Evolutionary conservation across 2,797 vertebrate genomes (phyloP).

Genomic region (Hydrolagus colliei): DNA sequence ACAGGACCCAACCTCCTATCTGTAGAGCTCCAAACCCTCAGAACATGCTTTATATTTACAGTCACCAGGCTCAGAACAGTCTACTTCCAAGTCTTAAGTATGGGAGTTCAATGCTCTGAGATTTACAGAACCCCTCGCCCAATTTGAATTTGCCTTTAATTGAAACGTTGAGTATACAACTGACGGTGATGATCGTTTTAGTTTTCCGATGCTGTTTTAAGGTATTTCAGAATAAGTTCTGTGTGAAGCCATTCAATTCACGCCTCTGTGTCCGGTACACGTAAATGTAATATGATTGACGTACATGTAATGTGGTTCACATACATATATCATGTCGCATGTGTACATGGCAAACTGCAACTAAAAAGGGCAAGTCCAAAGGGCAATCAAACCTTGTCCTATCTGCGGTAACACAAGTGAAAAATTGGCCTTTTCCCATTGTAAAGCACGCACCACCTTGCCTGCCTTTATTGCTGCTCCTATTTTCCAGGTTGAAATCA

Average conservation of each 20-base stretch:
- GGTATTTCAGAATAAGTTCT: not conserved
- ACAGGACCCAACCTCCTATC: too few relatives aligned
- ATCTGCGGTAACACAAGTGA: not conserved
- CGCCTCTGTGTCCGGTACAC: not conserved
- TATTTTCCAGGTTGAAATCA: not conserved
- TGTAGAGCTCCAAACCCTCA: too few relatives aligned
- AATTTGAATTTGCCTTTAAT: not conserved
- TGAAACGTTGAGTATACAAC: not conserved
- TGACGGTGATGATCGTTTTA: not conserved
- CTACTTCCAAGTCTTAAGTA: not conserved
- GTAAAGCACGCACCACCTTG: not conserved
- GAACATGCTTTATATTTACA: too few relatives aligned
- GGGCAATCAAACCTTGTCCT: not conserved
- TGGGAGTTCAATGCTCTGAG: not conserved
- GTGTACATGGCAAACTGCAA: not conserved
- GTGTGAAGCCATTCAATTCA: not conserved
- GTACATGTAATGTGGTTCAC: too few relatives aligned
- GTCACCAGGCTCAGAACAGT: too few relatives aligned
- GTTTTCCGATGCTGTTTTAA: not conserved
- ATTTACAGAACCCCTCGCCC: not conserved
- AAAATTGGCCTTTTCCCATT: not conserved
- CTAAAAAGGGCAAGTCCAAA: not conserved
- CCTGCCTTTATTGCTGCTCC: not conserved
- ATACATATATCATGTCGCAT: too few relatives aligned
- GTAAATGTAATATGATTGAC: too few relatives aligned